Evolutionary conservation across 2,113 vertebrate species (phyloP).

Genomic region (Psephotus haematonotus): DNA sequence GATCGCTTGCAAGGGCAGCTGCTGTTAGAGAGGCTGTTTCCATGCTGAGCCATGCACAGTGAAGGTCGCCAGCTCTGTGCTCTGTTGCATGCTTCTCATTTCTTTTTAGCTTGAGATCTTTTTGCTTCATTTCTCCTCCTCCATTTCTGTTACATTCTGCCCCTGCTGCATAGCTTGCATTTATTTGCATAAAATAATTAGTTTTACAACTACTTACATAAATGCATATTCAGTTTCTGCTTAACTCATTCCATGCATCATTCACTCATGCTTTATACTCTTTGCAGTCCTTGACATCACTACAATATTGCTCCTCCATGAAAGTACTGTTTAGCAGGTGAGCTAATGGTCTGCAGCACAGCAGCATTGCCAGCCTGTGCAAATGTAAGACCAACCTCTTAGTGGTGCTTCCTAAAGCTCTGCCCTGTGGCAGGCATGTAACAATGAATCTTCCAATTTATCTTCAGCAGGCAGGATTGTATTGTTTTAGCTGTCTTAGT

Average conservation of each 20-base stretch:
- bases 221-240: not conserved
- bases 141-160: not conserved
- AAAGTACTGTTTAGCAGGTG: not conserved
- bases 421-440: not conserved
- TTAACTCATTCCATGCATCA: not conserved
- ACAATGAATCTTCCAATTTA: not conserved
- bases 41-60: accelerated
- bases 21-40: not conserved
- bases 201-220: not conserved
- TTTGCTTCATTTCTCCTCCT: not conserved
- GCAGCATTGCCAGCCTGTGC: not conserved
- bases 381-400: not conserved
- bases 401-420: not conserved
- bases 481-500: not conserved
- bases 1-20: not conserved
- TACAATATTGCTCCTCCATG: not conserved
- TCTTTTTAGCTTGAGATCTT: not conserved
- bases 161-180: not conserved
- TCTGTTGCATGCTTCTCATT: not conserved
- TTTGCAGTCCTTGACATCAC: not conserved
- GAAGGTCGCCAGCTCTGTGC: not conserved
- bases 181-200: not conserved
- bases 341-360: not conserved
- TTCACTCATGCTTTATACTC: not conserved
- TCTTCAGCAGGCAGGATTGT: not conserved